Evolutionary conservation across 2,797 vertebrate genomes (phyloP).

Genomic region (Bradypodion pumilum): DNA sequence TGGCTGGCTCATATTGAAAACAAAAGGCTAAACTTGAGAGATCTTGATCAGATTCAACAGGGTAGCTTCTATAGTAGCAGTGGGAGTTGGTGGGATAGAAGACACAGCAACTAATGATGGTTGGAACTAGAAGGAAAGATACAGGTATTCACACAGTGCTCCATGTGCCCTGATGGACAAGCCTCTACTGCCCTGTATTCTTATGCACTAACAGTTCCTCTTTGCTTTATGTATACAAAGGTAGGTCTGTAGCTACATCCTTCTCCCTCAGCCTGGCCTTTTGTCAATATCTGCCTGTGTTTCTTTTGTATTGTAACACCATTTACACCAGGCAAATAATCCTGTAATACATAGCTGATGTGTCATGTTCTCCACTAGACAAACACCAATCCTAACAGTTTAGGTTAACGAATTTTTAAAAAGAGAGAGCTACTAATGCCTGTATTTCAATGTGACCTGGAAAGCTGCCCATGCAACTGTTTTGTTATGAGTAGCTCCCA

Average conservation of each 20-base stretch:
- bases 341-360: neutral
- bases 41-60: neutral
- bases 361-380: neutral
- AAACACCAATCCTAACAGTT: neutral
- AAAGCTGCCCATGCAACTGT: neutral
- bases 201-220: neutral
- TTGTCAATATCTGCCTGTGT: constrained; percentile 2
- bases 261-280: neutral
- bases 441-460: neutral
- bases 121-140: too few species aligned
- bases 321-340: neutral
- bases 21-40: neutral
- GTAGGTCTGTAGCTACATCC: neutral
- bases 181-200: neutral
- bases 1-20: neutral
- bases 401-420: neutral
- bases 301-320: neutral
- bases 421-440: neutral
- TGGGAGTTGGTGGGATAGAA: too few species aligned
- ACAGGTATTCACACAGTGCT: too few species aligned
- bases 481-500: neutral
- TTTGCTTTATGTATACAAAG: neutral
- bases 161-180: too few species aligned
- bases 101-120: too few species aligned
- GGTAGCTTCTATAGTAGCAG: neutral